Evolutionary conservation across 2,888 invertebrate species (phyloP), one percentile per base, ranked within the genome.

Genomic region (Trileptium ribeirensis): DNA sequence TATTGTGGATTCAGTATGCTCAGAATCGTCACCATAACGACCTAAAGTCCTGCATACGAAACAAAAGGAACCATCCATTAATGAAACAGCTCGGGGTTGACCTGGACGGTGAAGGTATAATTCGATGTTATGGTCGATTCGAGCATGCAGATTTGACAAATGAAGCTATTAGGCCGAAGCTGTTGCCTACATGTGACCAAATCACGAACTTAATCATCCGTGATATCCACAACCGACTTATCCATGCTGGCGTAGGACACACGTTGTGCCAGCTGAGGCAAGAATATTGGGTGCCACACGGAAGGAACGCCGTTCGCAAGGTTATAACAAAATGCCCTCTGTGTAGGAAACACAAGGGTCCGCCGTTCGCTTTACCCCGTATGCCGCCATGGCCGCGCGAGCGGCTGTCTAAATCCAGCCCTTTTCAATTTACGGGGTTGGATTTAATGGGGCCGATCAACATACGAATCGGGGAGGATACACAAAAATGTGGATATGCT

Each of bases 191-290:
- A 33, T 24, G 67, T 8, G 78, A 70, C 24, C 34, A 78, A 31
- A 29, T 64, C 40, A 70, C 70, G 36, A 70, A n/a, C 29, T 70
- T 70, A 70, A 3, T 70, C 36, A 29, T 70, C 8, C 15, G n/a
- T 3, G 24, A 67, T 31, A 29, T 64, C 24, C 78, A 78, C 34
- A 19, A 64, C 2, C 19, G 34, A 8, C 64, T 78, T 33, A 19
- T 78, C 8, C 78, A 78, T 64, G n/a, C 29, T n/a, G 78, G 78
- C 24, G 78, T 78, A 8, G 15, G 3, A 19, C 78, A 78, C 67
- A 78, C 78, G 3, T 64, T 78, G 36, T 2, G 31, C n/a, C 29
- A 51, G 31, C 2, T 78, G 2, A 24, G 78, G 29, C n/a, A 24
- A 78, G 34, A 24, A 19, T 78, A 70, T 33, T 78, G 78, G 78